A percentile compares a stretch with the other conserved stretches of the same genome.
Conservation (phyloP, 2,888 invertebrate species). For the Ormyrus pomaceus region DNA sequence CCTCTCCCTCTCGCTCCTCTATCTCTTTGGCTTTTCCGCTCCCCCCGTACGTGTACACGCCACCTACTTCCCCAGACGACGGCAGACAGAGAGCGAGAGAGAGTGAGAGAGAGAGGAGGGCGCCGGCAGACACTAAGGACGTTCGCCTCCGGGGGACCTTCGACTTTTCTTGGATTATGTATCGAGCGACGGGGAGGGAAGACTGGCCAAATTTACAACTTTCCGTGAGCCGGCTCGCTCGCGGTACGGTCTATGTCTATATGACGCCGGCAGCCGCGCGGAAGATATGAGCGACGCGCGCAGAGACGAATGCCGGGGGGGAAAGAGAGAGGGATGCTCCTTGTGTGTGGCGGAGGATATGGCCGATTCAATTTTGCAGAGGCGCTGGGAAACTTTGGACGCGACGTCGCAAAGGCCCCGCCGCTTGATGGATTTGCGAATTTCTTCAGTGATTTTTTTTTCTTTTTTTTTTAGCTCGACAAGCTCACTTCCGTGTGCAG, state of each 20-base stretch:
- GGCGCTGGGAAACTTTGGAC: background rate
- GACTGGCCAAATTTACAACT: slow-evolving; percentile 52
- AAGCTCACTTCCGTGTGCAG: too few relatives aligned
- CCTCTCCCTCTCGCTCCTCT: slow-evolving; percentile 6
- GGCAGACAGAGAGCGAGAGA: background rate
- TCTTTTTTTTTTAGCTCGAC: too few relatives aligned
- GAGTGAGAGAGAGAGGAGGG: background rate
- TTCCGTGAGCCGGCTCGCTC: slow-evolving; percentile 12
- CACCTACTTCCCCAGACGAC: background rate
- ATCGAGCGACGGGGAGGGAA: slow-evolving; percentile 27
- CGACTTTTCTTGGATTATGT: slow-evolving; percentile 56
- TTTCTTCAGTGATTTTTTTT: too few relatives aligned
- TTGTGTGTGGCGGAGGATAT: background rate
- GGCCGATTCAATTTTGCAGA: slow-evolving; percentile 28
- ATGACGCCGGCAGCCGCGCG: slow-evolving; percentile 18
- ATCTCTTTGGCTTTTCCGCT: slow-evolving; percentile 38
- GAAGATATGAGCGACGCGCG: slow-evolving; percentile 43
- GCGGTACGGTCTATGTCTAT: background rate
- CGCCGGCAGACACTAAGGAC: slow-evolving; percentile 5
- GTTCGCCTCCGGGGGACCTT: slow-evolving; percentile 48
- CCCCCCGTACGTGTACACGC: background rate
- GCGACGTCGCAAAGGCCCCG: too few relatives aligned
- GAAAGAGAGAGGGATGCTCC: background rate
- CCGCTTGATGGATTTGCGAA: too few relatives aligned
- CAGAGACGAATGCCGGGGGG: background rate